phyloP scores from a whole-genome alignment of 2,113 vertebrate genomes.

The Gambusia affinis region DNA sequence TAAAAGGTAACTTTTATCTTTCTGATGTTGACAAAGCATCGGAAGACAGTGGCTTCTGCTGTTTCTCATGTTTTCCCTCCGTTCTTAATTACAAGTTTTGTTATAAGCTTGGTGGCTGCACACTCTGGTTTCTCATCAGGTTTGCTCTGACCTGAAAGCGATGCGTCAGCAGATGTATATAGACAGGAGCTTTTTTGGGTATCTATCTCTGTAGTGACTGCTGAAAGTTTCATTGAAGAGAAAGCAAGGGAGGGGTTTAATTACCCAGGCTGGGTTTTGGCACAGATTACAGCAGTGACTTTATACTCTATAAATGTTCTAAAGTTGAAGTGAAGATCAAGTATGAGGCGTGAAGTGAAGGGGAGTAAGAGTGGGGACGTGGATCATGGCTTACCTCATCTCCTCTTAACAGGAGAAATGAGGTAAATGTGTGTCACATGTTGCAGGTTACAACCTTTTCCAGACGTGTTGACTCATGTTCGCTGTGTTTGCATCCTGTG shows the following conservation, averaged over 20 bases:
- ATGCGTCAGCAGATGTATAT: conserved; percentile 68
- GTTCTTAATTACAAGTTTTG: conserved; percentile 59
- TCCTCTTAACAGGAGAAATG: conserved; percentile 71
- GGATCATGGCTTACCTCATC: conserved; percentile 72
- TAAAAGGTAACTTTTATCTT: conserved; percentile 49
- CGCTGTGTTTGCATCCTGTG: conserved; percentile 25
- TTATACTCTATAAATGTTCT: conserved; percentile 44
- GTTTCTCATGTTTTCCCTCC: conserved; percentile 39
- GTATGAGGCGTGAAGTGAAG: conserved; percentile 21
- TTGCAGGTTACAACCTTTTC: conserved; percentile 57
- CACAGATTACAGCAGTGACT: conserved; percentile 26
- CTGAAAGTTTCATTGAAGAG: conserved; percentile 45
- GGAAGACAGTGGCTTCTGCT: conserved; percentile 33
- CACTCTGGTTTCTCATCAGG: conserved; percentile 63
- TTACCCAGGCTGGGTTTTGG: conserved; percentile 49
- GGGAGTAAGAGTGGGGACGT: conserved; percentile 37
- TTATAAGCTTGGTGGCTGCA: conserved; percentile 38
- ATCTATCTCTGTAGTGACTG: conserved; percentile 29
- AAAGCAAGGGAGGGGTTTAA: conserved; percentile 47
- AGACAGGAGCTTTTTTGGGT: conserved; percentile 43
- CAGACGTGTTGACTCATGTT: conserved; percentile 61
- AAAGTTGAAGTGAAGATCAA: conserved; percentile 37
- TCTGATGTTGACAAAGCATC: conserved; percentile 56
- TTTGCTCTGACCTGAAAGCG: conserved; percentile 55
- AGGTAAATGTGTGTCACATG: conserved; percentile 72